Evolutionary conservation across 2,113 vertebrate species (phyloP).

Genomic region (Tetrax tetrax): DNA sequence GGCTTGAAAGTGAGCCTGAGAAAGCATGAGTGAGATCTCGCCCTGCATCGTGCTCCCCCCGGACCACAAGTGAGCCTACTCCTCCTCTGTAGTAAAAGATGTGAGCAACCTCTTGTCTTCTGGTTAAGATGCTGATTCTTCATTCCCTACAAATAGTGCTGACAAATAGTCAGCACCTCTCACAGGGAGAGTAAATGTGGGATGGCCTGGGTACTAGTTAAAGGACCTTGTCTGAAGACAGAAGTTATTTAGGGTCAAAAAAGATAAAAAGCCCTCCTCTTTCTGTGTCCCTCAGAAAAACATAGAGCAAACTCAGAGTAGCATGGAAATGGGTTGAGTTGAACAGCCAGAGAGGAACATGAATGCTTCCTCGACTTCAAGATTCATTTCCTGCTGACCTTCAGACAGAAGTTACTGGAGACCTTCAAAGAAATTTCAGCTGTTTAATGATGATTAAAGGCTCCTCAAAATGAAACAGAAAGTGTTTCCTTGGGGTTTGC

Average conservation of each 20-base stretch:
- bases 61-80: neutral
- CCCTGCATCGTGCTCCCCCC: fast-evolving
- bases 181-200: neutral
- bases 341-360: neutral
- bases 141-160: neutral
- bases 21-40: neutral
- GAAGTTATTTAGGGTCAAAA: neutral
- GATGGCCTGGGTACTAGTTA: neutral
- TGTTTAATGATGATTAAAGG: neutral
- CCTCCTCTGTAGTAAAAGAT: neutral
- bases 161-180: too few species aligned
- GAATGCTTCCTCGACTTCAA: neutral
- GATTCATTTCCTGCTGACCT: neutral
- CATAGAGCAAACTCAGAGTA: neutral
- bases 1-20: neutral
- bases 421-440: neutral
- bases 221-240: neutral
- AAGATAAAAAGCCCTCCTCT: neutral
- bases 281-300: neutral
- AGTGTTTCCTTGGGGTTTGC: neutral
- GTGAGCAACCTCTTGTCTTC: neutral
- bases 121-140: neutral
- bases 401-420: neutral
- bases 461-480: neutral
- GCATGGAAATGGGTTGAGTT: neutral